phyloP scores from a whole-genome alignment of 1,140 invertebrate species.

The Reticulitermes speratus region DNA sequence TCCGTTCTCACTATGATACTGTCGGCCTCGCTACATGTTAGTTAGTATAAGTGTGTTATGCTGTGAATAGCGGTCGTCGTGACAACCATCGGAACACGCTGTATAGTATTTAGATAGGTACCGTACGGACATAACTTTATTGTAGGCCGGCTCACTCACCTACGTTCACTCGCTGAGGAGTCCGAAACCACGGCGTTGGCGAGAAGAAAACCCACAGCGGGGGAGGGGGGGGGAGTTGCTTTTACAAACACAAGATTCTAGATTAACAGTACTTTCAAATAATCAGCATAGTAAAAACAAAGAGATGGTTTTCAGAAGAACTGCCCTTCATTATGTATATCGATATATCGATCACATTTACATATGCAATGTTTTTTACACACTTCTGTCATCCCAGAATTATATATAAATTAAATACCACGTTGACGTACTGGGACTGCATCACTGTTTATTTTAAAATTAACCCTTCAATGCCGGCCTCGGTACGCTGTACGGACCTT shows the following conservation, averaged over 20 bases:
- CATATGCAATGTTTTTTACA: background rate
- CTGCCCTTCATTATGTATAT: background rate
- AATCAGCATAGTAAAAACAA: background rate
- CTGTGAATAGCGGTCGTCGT: background rate
- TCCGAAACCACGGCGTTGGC: background rate
- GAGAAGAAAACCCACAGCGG: background rate
- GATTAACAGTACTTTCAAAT: background rate
- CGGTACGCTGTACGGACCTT: too few relatives aligned
- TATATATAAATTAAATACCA: background rate
- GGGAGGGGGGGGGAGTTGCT: background rate
- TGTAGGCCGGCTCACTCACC: background rate
- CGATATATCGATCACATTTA: background rate
- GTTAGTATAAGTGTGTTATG: constrained; percentile 15
- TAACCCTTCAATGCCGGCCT: too few relatives aligned
- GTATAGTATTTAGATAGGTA: background rate
- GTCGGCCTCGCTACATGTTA: constrained; percentile 25
- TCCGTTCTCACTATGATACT: constrained; percentile 60
- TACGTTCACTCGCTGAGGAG: background rate
- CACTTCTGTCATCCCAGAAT: background rate
- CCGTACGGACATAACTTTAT: background rate
- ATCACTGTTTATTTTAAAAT: background rate
- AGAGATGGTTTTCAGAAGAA: background rate
- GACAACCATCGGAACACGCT: background rate
- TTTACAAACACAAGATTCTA: background rate
- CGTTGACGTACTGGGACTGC: background rate